phyloP scores from a whole-genome alignment of 2,113 vertebrate species.

The Leucosticte australis region DNA sequence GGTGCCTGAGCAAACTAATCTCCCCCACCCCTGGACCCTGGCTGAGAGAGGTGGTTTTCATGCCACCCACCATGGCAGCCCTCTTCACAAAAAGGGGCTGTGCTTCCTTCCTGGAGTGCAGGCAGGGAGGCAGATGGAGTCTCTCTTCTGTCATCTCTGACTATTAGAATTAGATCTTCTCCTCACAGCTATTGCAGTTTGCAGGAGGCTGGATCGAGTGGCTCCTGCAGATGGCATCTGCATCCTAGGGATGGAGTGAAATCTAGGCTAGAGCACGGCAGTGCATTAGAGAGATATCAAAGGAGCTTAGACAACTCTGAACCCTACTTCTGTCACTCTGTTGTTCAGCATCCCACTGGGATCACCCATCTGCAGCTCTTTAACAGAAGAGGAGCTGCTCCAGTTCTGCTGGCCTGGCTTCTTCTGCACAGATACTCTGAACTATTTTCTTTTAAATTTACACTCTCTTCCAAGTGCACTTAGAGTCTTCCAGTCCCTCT shows the following conservation, averaged over 20 bases:
- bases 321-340: neutral
- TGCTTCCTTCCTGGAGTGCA: neutral
- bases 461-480: neutral
- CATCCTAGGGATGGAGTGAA: conserved; percentile 16
- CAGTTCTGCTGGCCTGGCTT: neutral
- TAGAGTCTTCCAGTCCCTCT: neutral
- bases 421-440: neutral
- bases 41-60: neutral
- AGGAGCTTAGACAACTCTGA: neutral
- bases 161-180: neutral
- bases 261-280: neutral
- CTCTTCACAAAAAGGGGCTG: neutral
- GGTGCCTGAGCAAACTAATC: neutral
- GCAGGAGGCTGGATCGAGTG: neutral
- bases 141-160: neutral
- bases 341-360: neutral
- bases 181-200: neutral
- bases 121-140: neutral
- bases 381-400: neutral
- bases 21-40: neutral
- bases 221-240: conserved; percentile 62
- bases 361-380: neutral
- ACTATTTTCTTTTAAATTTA: neutral
- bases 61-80: neutral
- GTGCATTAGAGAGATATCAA: neutral